phyloP scores from a whole-genome alignment of 1,140 invertebrate species.

The Aleiodes sp. region DNA sequence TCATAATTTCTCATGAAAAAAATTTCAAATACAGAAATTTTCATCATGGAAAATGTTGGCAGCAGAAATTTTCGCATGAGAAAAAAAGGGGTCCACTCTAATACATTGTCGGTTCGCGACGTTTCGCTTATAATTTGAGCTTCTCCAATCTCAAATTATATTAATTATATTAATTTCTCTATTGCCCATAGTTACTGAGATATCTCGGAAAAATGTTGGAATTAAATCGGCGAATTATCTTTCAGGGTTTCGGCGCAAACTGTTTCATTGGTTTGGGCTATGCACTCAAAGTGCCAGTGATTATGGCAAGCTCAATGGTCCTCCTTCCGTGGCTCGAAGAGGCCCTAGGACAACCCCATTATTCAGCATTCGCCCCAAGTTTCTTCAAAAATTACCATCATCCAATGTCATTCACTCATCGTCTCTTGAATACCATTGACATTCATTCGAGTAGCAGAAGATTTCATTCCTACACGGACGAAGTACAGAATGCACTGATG shows the following conservation, averaged over 20 bases:
- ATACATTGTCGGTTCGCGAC: too few species aligned
- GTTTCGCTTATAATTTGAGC: too few species aligned
- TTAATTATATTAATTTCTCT: neutral
- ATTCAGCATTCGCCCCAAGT: constrained; percentile 46
- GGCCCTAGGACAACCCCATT: constrained; percentile 38
- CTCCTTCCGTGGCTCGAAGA: constrained; percentile 35
- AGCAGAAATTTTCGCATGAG: too few species aligned
- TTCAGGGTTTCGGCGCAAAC: constrained; percentile 38
- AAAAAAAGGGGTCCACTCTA: too few species aligned
- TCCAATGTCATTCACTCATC: constrained; percentile 47
- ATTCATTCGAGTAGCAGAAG: neutral
- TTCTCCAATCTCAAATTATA: too few species aligned
- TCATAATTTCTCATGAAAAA: too few species aligned
- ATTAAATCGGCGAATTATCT: neutral
- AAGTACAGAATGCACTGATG: constrained; percentile 46
- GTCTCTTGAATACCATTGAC: constrained; percentile 42
- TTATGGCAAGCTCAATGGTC: constrained; percentile 28
- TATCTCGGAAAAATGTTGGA: too few species aligned
- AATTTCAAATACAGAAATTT: too few species aligned
- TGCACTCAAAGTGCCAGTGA: constrained; percentile 34
- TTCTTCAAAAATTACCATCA: constrained; percentile 41
- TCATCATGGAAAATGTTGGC: too few species aligned
- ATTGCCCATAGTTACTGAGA: neutral
- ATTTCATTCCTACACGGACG: constrained; percentile 32
- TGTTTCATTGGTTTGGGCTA: constrained; percentile 35